Evolutionary conservation across 92 coral and sea anemone genomes (phyloP), one percentile per base, ranked within the genome.

Genomic region (Nematostella vectensis): DNA sequence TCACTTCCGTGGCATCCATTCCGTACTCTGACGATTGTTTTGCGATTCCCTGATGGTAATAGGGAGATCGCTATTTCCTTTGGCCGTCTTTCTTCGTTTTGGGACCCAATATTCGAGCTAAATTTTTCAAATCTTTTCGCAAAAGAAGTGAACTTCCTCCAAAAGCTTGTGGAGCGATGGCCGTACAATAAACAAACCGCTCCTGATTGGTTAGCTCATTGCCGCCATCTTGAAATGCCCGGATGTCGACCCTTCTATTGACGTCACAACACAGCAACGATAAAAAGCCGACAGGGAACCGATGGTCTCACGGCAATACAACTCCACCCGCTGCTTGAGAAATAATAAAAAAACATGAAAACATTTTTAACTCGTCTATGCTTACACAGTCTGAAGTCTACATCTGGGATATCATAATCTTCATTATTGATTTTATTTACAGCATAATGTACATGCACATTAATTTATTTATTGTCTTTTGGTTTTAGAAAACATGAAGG

Each of bases 221-320:
- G 87, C 91, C 98, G 98, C 98, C 98, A 86, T 86, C 66, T 86
- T 91, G 87, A 62, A 78, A 62, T 74, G 61, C 98, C 98, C 98
- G 98, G 95, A 91, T 91, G 98, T 16, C 18, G 0, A 38, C 62
- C 76, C 39, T 57, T 77, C 62, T 73, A 69, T 70, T 78, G 86
- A 78, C 82, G 93, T 72, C 94, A 69, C 76, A 61, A 26, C 49
- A 57, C 75, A 13, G 13, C 40, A 33, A 33, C 40, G 40, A 33
- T 6, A 6, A 6, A 33, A 19, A 25, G 54, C 27, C 27, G 54
- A 44, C 63, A n/a, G n/a, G n/a, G n/a, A n/a, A n/a, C n/a, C n/a
- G n/a, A n/a, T n/a, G n/a, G n/a, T n/a, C n/a, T n/a, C n/a, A n/a
- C n/a, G n/a, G n/a, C n/a, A n/a, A n/a, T n/a, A n/a, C n/a, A n/a